Evolutionary conservation across 2,888 invertebrate genomes (phyloP).

Genomic region (Criorhina ranunculi): DNA sequence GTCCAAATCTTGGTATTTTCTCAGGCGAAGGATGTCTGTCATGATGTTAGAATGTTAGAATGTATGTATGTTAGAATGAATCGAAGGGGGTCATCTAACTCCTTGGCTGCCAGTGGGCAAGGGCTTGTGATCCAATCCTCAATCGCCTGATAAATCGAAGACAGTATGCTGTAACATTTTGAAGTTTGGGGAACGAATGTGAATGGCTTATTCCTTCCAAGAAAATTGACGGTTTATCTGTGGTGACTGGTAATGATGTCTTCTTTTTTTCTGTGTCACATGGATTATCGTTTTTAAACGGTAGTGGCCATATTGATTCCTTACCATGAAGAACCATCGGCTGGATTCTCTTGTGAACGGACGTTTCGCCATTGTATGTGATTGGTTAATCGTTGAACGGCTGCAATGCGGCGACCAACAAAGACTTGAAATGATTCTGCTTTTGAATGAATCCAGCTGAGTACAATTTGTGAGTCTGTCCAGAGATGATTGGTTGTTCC

Average conservation of each 20-base stretch:
- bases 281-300: slow-evolving; percentile 1
- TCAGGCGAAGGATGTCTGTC: slow-evolving; percentile 14
- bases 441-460: slow-evolving; percentile 35
- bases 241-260: not conserved
- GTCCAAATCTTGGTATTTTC: slow-evolving; percentile 12
- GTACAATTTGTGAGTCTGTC: slow-evolving; percentile 34
- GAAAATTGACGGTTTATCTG: slow-evolving; percentile 8
- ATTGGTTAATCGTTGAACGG: slow-evolving; percentile 10
- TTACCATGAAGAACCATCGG: slow-evolving; percentile 31
- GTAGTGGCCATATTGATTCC: slow-evolving; percentile 26
- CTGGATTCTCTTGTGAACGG: slow-evolving; percentile 43
- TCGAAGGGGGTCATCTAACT: slow-evolving; percentile 8
- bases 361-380: slow-evolving; percentile 39
- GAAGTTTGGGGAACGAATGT: slow-evolving; percentile 12
- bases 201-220: slow-evolving; percentile 17
- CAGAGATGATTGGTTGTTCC: slow-evolving; percentile 3
- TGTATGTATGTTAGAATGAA: not conserved
- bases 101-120: not conserved
- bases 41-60: slow-evolving; percentile 3
- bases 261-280: not conserved
- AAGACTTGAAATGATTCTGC: slow-evolving; percentile 38
- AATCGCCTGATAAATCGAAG: slow-evolving; percentile 6
- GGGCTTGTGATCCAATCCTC: not conserved
- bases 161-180: slow-evolving; percentile 3
- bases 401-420: slow-evolving; percentile 19